Evolutionary conservation across 2,888 invertebrate species (phyloP), one percentile per base, ranked within the genome.

Genomic region (Acleris sparsana): DNA sequence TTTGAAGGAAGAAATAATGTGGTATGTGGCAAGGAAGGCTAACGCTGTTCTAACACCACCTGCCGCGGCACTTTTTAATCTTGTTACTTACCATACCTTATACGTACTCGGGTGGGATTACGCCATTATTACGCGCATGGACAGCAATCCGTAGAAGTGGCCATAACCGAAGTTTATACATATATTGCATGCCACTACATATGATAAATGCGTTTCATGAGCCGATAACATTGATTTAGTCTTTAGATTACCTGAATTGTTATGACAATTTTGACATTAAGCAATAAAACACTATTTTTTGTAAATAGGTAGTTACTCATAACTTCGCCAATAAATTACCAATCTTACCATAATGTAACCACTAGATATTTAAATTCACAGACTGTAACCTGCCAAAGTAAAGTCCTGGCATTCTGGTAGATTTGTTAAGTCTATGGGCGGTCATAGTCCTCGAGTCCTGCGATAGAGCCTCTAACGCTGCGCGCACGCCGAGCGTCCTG

Each of bases 41-140:
- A 90, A 88, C 86, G 80, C 82, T 78, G 80, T 86, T 89, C 91
- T 90, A 89, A 88, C 74, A 85, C 84, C 89, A 88, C 88, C 90
- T 89, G 90, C 83, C 84, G 82, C 82, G 80, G 82, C 70, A 78
- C 82, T 88, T 89, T 92, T 90, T 89, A 89, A 90, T 91, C 90
- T 87, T 85, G 84, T 92, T 89, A 88, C 87, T 85, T 85, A 84
- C 87, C 85, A 84, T 85, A 80, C 89, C 90, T 84, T 91, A 76
- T 71, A 84, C 84, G 88, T 79, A 83, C 83, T 79, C 86, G 86
- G 86, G 85, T 89, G 85, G 87, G 84, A 88, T 90, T 91, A 91
- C 91, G 78, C 84, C 80, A 87, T 87, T 87, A 87, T 78, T 44
- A 59, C n/a, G n/a, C 68, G 53, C 44, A 64, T 59, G 52, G n/a